Percentiles rank a stretch among this genome's conserved stretches.
These are phyloP conservation scores for Xylophagus ater DNA, from an alignment of 2,888 invertebrate genomes.

Conservation along the genomic window DNA sequence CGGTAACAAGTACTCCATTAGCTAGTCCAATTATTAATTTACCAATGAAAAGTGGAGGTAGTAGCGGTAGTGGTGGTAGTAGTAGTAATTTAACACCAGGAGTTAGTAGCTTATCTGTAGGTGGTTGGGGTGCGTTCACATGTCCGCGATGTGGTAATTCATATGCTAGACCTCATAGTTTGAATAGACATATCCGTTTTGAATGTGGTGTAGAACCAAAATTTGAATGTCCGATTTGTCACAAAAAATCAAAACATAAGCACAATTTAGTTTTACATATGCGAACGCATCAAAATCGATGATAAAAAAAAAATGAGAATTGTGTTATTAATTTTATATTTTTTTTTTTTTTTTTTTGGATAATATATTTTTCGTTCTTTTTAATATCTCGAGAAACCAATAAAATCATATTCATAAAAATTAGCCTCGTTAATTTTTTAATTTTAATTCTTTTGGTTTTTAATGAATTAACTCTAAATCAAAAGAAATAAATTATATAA, in stretches of 20 bases:
- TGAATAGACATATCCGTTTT: conserved; percentile 47
- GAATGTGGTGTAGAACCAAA: conserved; percentile 51
- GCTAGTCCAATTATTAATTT: conserved; percentile 16
- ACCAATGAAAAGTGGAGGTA: conserved; percentile 13
- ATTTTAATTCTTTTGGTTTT: too few relatives aligned
- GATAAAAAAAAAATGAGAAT: too few relatives aligned
- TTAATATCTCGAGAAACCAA: too few relatives aligned
- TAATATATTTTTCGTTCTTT: too few relatives aligned
- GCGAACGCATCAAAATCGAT: conserved; percentile 42
- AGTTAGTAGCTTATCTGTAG: neutral
- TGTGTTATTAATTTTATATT: too few relatives aligned
- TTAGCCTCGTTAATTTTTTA: too few relatives aligned
- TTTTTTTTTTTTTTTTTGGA: too few relatives aligned
- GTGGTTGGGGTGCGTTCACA: conserved; percentile 35
- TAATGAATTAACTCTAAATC: too few relatives aligned
- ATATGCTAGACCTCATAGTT: conserved; percentile 45
- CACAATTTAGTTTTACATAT: conserved; percentile 40
- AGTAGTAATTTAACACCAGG: conserved; percentile 3
- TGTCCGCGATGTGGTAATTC: conserved; percentile 48
- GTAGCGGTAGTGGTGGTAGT: conserved; percentile 18
- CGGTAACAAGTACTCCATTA: conserved; percentile 14
- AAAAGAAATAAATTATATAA: too few relatives aligned
- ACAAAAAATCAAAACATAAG: conserved; percentile 45
- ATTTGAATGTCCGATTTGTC: conserved; percentile 50
- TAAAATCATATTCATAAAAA: too few relatives aligned